Percentiles rank a stretch among this genome's conserved stretches.
Evolutionary conservation across 2,113 vertebrate genomes (phyloP).

Genomic region (Hydrochoerus hydrochaeris): DNA sequence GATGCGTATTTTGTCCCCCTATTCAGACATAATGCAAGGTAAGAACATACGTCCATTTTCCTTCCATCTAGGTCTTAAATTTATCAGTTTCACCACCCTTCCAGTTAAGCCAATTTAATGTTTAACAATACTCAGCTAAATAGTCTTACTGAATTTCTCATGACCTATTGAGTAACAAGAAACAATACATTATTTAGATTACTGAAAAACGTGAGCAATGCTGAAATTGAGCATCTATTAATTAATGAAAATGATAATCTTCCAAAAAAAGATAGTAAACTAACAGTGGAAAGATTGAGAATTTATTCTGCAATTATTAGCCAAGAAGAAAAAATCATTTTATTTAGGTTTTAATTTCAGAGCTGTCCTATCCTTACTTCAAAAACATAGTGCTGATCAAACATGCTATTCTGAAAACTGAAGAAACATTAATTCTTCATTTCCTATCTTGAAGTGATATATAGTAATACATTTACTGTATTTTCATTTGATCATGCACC

Average conservation of each 20-base stretch:
- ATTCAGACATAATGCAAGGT: not conserved
- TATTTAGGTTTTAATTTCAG: not conserved
- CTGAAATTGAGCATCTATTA: not conserved
- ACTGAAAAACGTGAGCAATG: not conserved
- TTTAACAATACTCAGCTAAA: not conserved
- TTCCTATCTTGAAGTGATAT: not conserved
- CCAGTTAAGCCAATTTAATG: not conserved
- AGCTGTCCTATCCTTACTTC: not conserved
- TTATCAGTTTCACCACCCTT: not conserved
- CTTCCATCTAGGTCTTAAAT: not conserved
- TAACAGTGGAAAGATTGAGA: not conserved
- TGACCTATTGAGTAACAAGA: not conserved
- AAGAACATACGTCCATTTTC: not conserved
- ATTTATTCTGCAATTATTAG: not conserved
- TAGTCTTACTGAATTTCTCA: not conserved
- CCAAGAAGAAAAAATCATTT: not conserved
- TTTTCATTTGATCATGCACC: no score
- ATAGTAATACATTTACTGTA: no score
- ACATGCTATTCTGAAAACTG: not conserved
- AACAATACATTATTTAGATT: not conserved
- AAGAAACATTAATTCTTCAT: not conserved
- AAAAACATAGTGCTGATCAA: not conserved
- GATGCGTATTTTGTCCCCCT: not conserved
- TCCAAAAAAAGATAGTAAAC: not conserved
- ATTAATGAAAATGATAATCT: not conserved